Evolutionary conservation across 1,140 invertebrate species (phyloP), one percentile per base, ranked within the genome.

Genomic region (Zaprionus davidi): DNA sequence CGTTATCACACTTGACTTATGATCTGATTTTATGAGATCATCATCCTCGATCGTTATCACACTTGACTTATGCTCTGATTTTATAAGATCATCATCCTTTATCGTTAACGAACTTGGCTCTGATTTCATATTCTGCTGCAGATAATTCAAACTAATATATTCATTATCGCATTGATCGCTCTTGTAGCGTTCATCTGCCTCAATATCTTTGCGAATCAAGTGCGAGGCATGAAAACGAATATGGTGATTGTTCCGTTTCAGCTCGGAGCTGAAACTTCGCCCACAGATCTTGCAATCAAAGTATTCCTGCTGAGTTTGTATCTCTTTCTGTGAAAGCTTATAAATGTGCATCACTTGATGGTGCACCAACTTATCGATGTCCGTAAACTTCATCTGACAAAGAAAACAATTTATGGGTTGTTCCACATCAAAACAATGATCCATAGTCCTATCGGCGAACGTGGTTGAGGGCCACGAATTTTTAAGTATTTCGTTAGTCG

Each of bases 261-360:
- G 24, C 17, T 74, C 66, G 3, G 76, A 79, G 31, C 66, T 65
- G 24, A 82, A 24, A 3, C 31, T 46, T 20, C 81, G 58, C 5
- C 76, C 81, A 4, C 81, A 83, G 5, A 83, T 49, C 36, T 82
- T 63, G n/a, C 80, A 82, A 2, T 46, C 36, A 3, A 36, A 28
- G 24, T 15, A 22, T 28, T 41, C 22, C n/a, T 22, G 26, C 12
- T n/a, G 41, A 7, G n/a, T 2, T 31, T 38, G 26, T 13, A 9
- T 44, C 9, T 9, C 20, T 20, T n/a, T 15, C 24, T 17, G n/a
- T n/a, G 44, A 44, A 6, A 26, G 26, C 17, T 79, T 49, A 0
- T 17, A 11, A n/a, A 22, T 67, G 26, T 82, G 76, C 4, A 9
- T 11, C 1, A 13, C 24, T 1, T 79, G 56, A 53, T 82, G 80